Evolutionary conservation across 1,140 invertebrate genomes (phyloP).

Genomic region (Atta texana): DNA sequence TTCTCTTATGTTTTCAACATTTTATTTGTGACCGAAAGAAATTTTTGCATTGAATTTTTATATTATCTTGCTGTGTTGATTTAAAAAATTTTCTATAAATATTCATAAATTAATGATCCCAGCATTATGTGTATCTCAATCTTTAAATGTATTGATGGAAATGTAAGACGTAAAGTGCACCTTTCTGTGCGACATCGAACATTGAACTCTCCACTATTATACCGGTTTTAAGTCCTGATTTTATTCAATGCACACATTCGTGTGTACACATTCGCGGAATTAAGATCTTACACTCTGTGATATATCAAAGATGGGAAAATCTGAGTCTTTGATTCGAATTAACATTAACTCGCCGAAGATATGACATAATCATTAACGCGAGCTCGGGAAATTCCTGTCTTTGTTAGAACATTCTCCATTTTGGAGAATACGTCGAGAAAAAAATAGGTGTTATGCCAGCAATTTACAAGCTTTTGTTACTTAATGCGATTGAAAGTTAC

Average conservation of each 20-base stretch:
- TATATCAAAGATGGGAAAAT: not conserved
- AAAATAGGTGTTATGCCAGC: conserved; percentile 28
- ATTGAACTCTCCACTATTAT: conserved; percentile 14
- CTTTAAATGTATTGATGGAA: not conserved
- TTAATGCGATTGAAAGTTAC: not conserved
- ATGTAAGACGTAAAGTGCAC: not conserved
- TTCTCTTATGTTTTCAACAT: not conserved
- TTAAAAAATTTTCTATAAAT: not conserved
- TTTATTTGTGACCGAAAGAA: conserved; percentile 1
- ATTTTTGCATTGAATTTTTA: not conserved
- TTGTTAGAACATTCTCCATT: conserved; percentile 5
- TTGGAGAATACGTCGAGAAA: not conserved
- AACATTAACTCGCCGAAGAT: not conserved
- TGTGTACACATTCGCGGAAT: not conserved
- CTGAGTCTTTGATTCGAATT: not conserved
- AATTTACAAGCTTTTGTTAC: conserved; percentile 58
- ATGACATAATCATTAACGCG: not conserved
- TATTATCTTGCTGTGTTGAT: not conserved
- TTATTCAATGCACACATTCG: not conserved
- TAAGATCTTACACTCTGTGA: not conserved
- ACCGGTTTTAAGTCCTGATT: conserved; percentile 26
- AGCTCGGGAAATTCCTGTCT: conserved; percentile 33
- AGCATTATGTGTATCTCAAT: not conserved
- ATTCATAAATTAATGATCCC: not conserved
- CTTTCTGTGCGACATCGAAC: conserved; percentile 20